Conservation (phyloP, 2,888 invertebrate genomes). For the Homarus gammarus region DNA sequence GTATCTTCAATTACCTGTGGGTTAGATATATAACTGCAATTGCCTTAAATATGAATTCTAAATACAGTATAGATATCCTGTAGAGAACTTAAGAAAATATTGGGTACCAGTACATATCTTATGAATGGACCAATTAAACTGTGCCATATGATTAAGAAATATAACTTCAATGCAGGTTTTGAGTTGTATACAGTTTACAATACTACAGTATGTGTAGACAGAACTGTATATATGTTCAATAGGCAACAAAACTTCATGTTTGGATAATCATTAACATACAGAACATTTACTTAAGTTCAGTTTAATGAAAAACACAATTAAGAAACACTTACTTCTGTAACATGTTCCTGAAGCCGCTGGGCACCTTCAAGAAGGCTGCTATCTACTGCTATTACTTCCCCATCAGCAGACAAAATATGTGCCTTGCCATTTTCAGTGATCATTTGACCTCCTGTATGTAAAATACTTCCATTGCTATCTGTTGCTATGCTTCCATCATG, state of each 20-base stretch:
- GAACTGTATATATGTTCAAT: too few relatives aligned
- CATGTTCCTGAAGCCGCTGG: conserved; percentile 41
- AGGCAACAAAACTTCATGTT: too few relatives aligned
- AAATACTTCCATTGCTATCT: conserved; percentile 23
- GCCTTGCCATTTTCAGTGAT: conserved; percentile 42
- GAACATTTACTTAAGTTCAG: too few relatives aligned
- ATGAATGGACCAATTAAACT: too few relatives aligned
- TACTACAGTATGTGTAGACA: too few relatives aligned
- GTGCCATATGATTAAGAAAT: too few relatives aligned
- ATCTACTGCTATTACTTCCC: conserved; percentile 50
- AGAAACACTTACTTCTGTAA: conserved; percentile 42
- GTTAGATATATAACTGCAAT: not conserved
- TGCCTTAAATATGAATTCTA: not conserved
- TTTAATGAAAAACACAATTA: not conserved
- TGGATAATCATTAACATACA: too few relatives aligned
- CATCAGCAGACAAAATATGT: conserved; percentile 47
- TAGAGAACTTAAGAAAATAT: too few relatives aligned
- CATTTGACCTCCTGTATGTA: conserved; percentile 32
- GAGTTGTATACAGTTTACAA: too few relatives aligned
- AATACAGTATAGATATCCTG: too few relatives aligned
- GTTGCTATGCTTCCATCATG: conserved; percentile 29
- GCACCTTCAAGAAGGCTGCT: conserved; percentile 30
- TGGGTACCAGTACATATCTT: too few relatives aligned
- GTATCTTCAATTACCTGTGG: conserved; percentile 33
- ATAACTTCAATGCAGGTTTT: too few relatives aligned